These are phyloP conservation scores for Chauna torquata DNA, from an alignment of 2,113 vertebrate species.

Conservation along the genomic window DNA sequence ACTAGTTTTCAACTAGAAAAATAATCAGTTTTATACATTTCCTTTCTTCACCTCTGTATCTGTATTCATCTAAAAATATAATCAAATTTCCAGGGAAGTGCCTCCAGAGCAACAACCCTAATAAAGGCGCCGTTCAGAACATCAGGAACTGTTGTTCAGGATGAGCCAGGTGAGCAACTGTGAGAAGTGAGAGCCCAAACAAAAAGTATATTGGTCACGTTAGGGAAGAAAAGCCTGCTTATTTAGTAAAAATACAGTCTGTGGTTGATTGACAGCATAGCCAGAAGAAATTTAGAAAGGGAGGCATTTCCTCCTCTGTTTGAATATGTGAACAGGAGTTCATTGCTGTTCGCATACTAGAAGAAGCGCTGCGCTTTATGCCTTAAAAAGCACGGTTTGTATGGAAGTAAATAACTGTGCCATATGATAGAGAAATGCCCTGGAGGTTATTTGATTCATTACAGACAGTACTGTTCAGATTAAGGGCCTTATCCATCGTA, in stretches of 20 bases:
- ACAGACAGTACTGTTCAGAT: not conserved
- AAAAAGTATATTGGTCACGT: not conserved
- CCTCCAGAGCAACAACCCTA: not conserved
- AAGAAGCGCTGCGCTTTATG: not conserved
- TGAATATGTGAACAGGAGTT: not conserved
- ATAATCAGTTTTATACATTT: constrained; percentile 19
- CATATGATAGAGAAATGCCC: not conserved
- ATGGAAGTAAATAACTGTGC: not conserved
- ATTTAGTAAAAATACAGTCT: not conserved
- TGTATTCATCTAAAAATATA: not conserved
- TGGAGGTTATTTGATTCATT: not conserved
- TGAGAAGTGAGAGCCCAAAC: not conserved
- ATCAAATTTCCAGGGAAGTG: not conserved
- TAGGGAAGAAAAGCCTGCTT: not conserved
- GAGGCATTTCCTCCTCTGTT: not conserved
- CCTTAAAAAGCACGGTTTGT: not conserved
- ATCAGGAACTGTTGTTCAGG: not conserved
- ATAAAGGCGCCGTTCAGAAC: not conserved
- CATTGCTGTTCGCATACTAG: not conserved
- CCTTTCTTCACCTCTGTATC: not conserved
- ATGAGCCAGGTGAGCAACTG: not conserved
- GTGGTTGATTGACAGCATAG: not conserved
- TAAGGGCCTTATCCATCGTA: not conserved
- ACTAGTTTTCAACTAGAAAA: constrained; percentile 43
- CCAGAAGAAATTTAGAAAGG: not conserved